A percentile compares a stretch with the other conserved stretches of the same genome.
Evolutionary conservation across 2,888 invertebrate species (phyloP).

Genomic region (Augiades crinisus): DNA sequence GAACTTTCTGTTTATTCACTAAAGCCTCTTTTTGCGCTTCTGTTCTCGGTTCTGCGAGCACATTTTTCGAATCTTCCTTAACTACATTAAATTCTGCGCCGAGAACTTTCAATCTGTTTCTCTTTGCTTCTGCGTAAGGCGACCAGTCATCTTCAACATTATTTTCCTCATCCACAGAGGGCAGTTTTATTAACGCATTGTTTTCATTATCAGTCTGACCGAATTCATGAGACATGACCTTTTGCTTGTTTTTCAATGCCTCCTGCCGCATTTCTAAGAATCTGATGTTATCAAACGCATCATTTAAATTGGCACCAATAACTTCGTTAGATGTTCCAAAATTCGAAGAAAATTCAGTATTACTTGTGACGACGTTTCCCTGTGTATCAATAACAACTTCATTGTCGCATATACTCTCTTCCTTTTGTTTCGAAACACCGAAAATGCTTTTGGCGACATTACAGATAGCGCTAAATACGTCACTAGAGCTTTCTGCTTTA

Average conservation of each 20-base stretch:
- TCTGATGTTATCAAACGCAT: slow-evolving; percentile 50
- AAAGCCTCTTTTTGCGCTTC: slow-evolving; percentile 82
- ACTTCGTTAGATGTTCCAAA: slow-evolving; percentile 55
- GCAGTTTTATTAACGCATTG: slow-evolving; percentile 42
- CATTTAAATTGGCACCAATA: slow-evolving; percentile 56
- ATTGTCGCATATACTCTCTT: slow-evolving; percentile 52
- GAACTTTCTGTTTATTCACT: slow-evolving; percentile 81
- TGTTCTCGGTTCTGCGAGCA: slow-evolving; percentile 46
- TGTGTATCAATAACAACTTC: slow-evolving; percentile 57
- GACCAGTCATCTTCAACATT: slow-evolving; percentile 45
- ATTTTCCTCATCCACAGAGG: slow-evolving; percentile 56
- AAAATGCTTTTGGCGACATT: slow-evolving; percentile 64
- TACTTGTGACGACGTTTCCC: slow-evolving; percentile 54
- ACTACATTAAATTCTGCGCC: slow-evolving; percentile 49
- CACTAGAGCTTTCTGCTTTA: slow-evolving; percentile 45
- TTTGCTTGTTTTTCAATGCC: slow-evolving; percentile 71
- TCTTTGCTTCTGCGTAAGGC: slow-evolving; percentile 54
- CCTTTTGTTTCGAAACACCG: slow-evolving; percentile 44
- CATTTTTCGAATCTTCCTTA: slow-evolving; percentile 34
- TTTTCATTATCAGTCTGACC: slow-evolving; percentile 59
- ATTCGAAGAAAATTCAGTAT: slow-evolving; percentile 39
- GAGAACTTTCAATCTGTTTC: slow-evolving; percentile 62
- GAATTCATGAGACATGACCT: slow-evolving; percentile 76
- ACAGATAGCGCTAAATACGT: slow-evolving; percentile 59
- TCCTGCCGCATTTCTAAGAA: slow-evolving; percentile 64